Conservation (phyloP, 2,888 invertebrate species). For the Glaucopsyche alexis region DNA sequence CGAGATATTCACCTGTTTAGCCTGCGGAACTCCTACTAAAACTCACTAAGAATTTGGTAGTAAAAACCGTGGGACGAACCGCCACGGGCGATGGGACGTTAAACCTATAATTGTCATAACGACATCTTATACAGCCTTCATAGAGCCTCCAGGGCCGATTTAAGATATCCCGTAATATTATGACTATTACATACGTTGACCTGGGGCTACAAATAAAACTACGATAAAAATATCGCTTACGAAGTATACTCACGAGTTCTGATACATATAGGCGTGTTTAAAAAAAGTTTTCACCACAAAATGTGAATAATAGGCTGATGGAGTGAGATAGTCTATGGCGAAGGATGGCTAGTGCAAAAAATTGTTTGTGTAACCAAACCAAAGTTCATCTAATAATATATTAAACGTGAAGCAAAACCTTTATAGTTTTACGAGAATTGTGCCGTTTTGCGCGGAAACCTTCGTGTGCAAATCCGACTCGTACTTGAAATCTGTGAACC, state of each 20-base stretch:
- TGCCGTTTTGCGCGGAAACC: too few relatives aligned
- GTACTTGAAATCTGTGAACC: too few relatives aligned
- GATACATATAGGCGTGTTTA: not conserved
- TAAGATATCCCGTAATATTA: not conserved
- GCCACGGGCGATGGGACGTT: not conserved
- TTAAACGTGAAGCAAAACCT: too few relatives aligned
- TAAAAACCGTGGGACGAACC: constrained; percentile 9
- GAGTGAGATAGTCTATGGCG: too few relatives aligned
- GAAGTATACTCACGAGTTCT: not conserved
- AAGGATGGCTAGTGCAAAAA: too few relatives aligned
- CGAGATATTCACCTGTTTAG: constrained; percentile 5
- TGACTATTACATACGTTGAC: not conserved
- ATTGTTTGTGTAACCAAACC: too few relatives aligned
- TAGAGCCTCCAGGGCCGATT: not conserved
- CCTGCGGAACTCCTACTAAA: not conserved
- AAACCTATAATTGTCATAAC: constrained; percentile 20
- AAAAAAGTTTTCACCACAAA: not conserved
- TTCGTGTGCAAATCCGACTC: too few relatives aligned
- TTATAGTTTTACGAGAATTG: too few relatives aligned
- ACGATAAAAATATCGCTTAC: not conserved
- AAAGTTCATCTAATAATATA: too few relatives aligned
- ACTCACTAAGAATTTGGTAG: not conserved
- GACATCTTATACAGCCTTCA: constrained; percentile 9
- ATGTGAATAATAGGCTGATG: too few relatives aligned
- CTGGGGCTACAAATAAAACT: not conserved